phyloP scores from a whole-genome alignment of 1,140 invertebrate species.

The Eupristina koningsbergeri region DNA sequence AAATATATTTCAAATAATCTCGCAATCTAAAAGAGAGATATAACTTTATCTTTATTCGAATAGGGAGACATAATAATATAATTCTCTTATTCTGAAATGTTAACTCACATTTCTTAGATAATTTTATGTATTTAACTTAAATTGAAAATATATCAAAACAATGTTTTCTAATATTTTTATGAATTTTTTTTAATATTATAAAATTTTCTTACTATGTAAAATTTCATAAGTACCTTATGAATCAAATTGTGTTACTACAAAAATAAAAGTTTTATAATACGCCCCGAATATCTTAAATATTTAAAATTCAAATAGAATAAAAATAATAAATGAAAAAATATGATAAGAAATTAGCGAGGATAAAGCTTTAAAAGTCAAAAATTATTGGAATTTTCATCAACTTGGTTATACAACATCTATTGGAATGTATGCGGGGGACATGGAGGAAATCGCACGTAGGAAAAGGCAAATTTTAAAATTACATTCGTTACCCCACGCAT shows the following conservation, averaged over 20 bases:
- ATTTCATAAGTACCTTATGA: neutral
- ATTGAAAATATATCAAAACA: too few relatives aligned
- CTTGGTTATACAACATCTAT: constrained; percentile 12
- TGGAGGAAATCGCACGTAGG: too few relatives aligned
- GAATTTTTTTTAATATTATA: neutral
- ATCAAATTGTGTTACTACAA: constrained; percentile 19
- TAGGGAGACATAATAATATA: too few relatives aligned
- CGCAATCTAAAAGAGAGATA: too few relatives aligned
- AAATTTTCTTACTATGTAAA: neutral
- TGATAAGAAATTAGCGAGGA: neutral
- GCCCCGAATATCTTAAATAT: constrained; percentile 43
- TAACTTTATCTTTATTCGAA: too few relatives aligned
- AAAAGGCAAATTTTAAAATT: too few relatives aligned
- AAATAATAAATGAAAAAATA: constrained; percentile 1
- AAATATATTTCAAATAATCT: too few relatives aligned
- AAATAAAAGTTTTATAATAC: constrained; percentile 50
- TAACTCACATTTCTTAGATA: too few relatives aligned
- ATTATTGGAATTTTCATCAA: constrained; percentile 44
- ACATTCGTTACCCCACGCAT: too few relatives aligned
- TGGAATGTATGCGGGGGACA: neutral
- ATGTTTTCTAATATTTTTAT: too few relatives aligned
- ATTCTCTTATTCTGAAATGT: too few relatives aligned
- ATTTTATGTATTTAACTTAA: too few relatives aligned
- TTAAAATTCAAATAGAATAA: constrained; percentile 48
- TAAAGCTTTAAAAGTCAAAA: constrained; percentile 32